Evolutionary conservation across 2,797 vertebrate species (phyloP).

Genomic region (Discoglossus pictus): DNA sequence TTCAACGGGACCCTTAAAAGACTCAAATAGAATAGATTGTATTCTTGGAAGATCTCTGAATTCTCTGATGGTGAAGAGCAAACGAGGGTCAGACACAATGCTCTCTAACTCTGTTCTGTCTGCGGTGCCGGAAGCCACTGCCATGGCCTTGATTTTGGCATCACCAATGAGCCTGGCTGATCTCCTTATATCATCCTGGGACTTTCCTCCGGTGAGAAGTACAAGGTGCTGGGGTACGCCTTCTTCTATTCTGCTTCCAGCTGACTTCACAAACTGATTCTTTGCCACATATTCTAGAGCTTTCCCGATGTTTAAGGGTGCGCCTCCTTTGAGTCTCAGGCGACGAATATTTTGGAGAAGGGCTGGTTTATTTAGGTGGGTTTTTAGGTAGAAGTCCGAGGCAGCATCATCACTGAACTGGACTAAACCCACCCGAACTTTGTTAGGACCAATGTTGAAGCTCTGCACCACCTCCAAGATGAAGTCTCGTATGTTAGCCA

Average conservation of each 20-base stretch:
- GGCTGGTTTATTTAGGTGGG: constrained; percentile 71
- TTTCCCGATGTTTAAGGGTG: constrained; percentile 77
- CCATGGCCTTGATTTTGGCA: constrained; percentile 75
- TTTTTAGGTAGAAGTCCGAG: constrained; percentile 84
- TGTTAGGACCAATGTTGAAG: constrained; percentile 79
- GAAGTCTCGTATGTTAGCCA: constrained; percentile 89
- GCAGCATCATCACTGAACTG: constrained; percentile 82
- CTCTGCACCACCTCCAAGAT: constrained; percentile 78
- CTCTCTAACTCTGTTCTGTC: constrained; percentile 75
- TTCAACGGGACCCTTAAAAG: constrained; percentile 56
- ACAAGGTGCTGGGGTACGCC: constrained; percentile 91
- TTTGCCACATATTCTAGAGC: constrained; percentile 82
- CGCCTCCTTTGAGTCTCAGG: constrained; percentile 80
- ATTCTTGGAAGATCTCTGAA: constrained; percentile 75
- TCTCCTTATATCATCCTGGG: constrained; percentile 76
- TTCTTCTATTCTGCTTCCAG: constrained; percentile 79
- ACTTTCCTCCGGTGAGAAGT: constrained; percentile 84
- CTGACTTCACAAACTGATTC: constrained; percentile 78
- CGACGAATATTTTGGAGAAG: constrained; percentile 79
- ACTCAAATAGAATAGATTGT: constrained; percentile 64
- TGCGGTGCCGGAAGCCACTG: constrained; percentile 73
- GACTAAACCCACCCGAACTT: constrained; percentile 81
- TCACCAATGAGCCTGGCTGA: constrained; percentile 72
- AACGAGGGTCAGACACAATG: constrained; percentile 70
- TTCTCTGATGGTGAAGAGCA: constrained; percentile 75